Evolutionary conservation across 2,797 vertebrate species (phyloP).

Genomic region (Ctenosaura bakeri): DNA sequence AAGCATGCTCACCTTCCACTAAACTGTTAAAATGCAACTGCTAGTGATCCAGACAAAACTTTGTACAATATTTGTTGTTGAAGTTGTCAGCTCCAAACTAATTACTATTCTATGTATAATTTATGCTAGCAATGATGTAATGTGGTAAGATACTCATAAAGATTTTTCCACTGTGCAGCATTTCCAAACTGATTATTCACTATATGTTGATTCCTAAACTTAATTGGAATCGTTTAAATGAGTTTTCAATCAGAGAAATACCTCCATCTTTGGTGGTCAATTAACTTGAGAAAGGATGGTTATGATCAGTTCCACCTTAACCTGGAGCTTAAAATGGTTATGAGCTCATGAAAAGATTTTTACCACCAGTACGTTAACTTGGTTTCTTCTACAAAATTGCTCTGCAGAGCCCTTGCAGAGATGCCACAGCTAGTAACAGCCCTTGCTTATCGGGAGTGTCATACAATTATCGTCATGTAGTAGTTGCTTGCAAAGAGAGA

Average conservation of each 20-base stretch:
- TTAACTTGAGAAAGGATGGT: conserved; percentile 61
- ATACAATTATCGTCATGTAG: neutral
- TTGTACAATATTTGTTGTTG: conserved; percentile 79
- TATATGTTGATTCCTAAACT: conserved; percentile 78
- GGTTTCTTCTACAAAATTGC: conserved; percentile 50
- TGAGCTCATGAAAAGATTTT: conserved; percentile 36
- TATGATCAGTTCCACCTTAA: conserved; percentile 41
- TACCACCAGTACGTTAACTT: conserved; percentile 51
- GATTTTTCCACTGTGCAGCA: conserved; percentile 74
- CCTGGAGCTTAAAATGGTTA: conserved; percentile 31
- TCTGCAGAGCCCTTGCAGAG: conserved; percentile 34
- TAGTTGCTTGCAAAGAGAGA: conserved; percentile 29
- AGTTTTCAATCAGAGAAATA: conserved; percentile 60
- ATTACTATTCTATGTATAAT: conserved; percentile 80
- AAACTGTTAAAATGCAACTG: conserved; percentile 75
- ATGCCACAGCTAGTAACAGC: conserved; percentile 1
- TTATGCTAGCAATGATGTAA: conserved; percentile 74
- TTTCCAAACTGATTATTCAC: conserved; percentile 79
- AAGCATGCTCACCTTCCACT: neutral
- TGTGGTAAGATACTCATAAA: conserved; percentile 74
- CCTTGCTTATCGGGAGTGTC: conserved; percentile 40
- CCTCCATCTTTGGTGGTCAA: conserved; percentile 46
- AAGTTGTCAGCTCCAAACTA: conserved; percentile 47
- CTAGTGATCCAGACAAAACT: conserved; percentile 75
- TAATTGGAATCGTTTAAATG: conserved; percentile 70